Conservation (phyloP, 1,140 invertebrate species). For the Diploscapter pachys region DNA sequence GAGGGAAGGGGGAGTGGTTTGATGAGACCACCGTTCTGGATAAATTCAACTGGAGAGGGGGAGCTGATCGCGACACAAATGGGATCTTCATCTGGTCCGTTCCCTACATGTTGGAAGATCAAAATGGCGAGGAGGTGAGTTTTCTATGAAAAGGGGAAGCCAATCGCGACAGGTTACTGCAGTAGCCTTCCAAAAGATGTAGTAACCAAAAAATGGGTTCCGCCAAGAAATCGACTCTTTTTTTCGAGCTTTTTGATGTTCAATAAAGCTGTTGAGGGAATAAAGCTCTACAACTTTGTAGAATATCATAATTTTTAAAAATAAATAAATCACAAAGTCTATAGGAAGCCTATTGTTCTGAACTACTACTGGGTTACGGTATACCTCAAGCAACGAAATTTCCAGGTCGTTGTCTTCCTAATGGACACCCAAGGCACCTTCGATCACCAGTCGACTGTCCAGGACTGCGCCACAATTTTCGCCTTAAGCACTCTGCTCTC, state of each 20-base stretch:
- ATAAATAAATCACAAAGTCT: too few relatives aligned
- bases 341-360: too few relatives aligned
- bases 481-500: neutral
- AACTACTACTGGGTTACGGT: too few relatives aligned
- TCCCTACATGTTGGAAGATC: conserved; percentile 30
- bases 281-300: neutral
- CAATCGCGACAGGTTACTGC: too few relatives aligned
- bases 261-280: too few relatives aligned
- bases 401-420: conserved; percentile 1
- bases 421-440: conserved; percentile 12
- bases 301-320: neutral
- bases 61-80: neutral
- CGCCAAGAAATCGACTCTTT: too few relatives aligned
- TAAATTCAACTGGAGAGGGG: conserved; percentile 4
- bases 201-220: too few relatives aligned
- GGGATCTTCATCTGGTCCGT: neutral
- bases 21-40: neutral
- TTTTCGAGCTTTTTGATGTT: too few relatives aligned
- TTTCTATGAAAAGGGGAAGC: too few relatives aligned
- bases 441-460: conserved; percentile 4
- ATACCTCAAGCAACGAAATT: too few relatives aligned
- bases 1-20: conserved; percentile 3
- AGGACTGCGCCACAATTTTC: conserved; percentile 9
- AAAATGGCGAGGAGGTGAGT: neutral
- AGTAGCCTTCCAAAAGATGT: too few relatives aligned